Conservation (phyloP, 1,140 invertebrate genomes). For the Triops longicaudatus region DNA sequence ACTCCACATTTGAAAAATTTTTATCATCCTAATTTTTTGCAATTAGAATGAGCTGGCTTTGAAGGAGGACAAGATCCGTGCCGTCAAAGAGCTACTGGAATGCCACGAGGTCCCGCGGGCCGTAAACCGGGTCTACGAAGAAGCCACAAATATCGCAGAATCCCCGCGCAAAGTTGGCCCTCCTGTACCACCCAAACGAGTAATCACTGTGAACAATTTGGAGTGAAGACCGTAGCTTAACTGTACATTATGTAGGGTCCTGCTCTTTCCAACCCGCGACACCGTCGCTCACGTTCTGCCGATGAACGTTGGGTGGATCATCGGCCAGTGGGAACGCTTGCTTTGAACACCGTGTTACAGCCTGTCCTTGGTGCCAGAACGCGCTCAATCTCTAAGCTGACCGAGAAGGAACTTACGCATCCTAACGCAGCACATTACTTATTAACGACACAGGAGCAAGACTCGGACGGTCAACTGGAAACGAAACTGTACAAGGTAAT, state of each 20-base stretch:
- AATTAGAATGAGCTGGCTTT: not conserved
- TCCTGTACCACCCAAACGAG: not conserved
- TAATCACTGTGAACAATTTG: not conserved
- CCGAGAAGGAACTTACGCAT: slow-evolving; percentile 59
- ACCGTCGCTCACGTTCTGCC: slow-evolving; percentile 61
- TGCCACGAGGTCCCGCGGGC: not conserved
- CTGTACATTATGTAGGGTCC: slow-evolving; percentile 12
- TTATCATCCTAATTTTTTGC: not conserved
- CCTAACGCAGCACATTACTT: slow-evolving; percentile 68
- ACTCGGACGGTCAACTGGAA: slow-evolving; percentile 82
- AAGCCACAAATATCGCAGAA: not conserved
- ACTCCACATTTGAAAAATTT: not conserved
- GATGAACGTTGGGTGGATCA: slow-evolving; percentile 79
- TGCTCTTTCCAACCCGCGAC: slow-evolving; percentile 61
- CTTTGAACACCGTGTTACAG: slow-evolving; percentile 74
- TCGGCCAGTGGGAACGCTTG: slow-evolving; percentile 53
- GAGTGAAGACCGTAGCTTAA: not conserved
- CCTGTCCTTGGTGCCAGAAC: slow-evolving; percentile 65
- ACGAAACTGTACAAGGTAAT: slow-evolving; percentile 82
- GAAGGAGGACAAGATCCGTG: not conserved
- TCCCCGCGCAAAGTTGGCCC: not conserved
- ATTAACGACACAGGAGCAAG: slow-evolving; percentile 76
- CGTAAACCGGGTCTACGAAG: not conserved
- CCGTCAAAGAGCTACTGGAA: not conserved
- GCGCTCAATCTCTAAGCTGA: slow-evolving; percentile 72